phyloP scores from a whole-genome alignment of 2,888 invertebrate genomes.

The Atethmia centrago region DNA sequence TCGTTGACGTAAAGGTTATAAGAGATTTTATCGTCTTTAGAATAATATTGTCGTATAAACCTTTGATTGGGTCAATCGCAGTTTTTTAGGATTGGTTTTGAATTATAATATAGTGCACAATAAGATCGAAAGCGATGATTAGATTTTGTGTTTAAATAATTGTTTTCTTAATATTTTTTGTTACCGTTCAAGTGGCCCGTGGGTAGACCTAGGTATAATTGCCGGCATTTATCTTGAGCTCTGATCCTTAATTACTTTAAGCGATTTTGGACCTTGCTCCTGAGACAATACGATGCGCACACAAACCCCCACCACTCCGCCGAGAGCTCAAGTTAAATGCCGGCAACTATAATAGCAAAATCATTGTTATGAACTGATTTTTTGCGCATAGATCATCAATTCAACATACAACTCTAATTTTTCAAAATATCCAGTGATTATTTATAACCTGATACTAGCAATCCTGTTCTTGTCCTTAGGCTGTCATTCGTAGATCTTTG shows the following conservation, averaged over 20 bases:
- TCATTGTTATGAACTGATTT: neutral
- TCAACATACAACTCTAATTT: neutral
- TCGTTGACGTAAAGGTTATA: conserved; percentile 37
- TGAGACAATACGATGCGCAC: no score
- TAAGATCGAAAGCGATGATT: conserved; percentile 61
- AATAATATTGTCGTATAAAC: conserved; percentile 44
- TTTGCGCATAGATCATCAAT: neutral
- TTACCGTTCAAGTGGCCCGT: neutral
- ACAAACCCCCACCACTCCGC: no score
- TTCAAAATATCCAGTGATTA: neutral
- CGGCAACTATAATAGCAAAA: neutral
- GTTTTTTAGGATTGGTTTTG: conserved; percentile 73
- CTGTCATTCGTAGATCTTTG: no score
- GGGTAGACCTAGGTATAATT: neutral
- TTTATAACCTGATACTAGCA: neutral
- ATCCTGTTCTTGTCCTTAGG: no score
- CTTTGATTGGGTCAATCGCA: conserved; percentile 70
- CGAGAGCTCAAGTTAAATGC: no score
- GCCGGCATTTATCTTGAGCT: no score
- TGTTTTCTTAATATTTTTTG: neutral
- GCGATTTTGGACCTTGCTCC: no score
- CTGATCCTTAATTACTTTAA: no score
- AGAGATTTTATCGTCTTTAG: conserved; percentile 12
- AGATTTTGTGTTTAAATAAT: conserved; percentile 30
- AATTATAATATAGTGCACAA: conserved; percentile 73